phyloP scores from a whole-genome alignment of 2,113 vertebrate species.

The Terrapene triunguis region DNA sequence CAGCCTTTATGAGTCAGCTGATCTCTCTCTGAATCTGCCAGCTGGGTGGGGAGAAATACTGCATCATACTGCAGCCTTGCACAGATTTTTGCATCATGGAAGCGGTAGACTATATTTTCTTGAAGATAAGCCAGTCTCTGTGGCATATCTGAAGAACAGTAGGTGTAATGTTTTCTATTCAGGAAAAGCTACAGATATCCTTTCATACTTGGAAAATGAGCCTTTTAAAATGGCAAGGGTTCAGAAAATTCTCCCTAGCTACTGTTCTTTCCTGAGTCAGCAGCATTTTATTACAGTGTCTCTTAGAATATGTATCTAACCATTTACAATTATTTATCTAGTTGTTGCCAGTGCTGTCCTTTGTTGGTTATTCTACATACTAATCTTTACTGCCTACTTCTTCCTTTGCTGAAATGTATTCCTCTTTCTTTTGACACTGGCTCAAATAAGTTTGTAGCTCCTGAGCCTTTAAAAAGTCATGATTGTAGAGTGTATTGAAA shows the following conservation, averaged over 20 bases:
- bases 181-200: constrained; percentile 2
- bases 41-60: neutral
- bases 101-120: neutral
- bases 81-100: neutral
- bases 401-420: constrained; percentile 29
- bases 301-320: constrained; percentile 29
- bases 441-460: constrained; percentile 37
- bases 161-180: neutral
- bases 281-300: constrained; percentile 12
- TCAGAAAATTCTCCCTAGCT: constrained; percentile 14
- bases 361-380: constrained; percentile 45
- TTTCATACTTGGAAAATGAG: neutral
- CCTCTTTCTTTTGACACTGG: constrained; percentile 35
- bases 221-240: neutral
- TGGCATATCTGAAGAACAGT: neutral
- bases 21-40: neutral
- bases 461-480: neutral
- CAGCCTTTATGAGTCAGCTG: neutral
- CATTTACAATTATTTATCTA: constrained; percentile 40
- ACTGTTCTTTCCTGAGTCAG: neutral
- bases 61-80: neutral
- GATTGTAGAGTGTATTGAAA: neutral
- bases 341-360: constrained; percentile 33
- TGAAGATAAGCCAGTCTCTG: neutral
- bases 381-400: constrained; percentile 27